Conservation (phyloP, 1,140 invertebrate species). For the Telenomus remus region DNA sequence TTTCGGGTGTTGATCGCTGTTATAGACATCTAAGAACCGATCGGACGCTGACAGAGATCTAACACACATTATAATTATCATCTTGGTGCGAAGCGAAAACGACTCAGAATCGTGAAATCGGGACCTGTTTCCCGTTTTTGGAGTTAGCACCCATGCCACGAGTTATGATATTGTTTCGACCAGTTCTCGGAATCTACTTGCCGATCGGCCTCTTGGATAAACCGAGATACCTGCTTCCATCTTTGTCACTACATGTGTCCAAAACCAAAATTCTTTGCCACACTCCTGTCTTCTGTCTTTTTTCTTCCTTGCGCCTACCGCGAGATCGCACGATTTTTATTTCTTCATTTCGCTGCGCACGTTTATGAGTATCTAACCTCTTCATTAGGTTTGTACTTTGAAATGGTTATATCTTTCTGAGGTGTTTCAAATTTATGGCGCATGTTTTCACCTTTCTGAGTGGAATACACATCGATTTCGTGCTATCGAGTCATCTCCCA, state of each 20-base stretch:
- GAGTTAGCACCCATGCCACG: conserved; percentile 65
- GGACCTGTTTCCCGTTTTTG: conserved; percentile 69
- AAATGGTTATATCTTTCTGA: conserved; percentile 37
- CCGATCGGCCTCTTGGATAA: conserved; percentile 51
- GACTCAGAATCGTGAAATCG: conserved; percentile 65
- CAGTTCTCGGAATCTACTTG: conserved; percentile 73
- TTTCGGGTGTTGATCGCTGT: conserved; percentile 48
- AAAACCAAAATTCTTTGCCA: conserved; percentile 12
- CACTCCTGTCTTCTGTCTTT: conserved; percentile 19
- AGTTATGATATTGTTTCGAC: conserved; percentile 76
- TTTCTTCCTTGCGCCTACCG: conserved; percentile 34
- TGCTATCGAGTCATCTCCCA: conserved; percentile 40
- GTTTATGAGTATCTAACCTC: conserved; percentile 54
- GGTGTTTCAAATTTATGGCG: conserved; percentile 39
- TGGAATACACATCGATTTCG: conserved; percentile 33
- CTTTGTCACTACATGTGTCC: conserved; percentile 44
- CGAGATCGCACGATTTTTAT: conserved; percentile 51
- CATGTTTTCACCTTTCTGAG: conserved; percentile 9
- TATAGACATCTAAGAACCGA: conserved; percentile 65
- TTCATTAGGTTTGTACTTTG: conserved; percentile 47
- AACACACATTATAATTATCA: conserved; percentile 71
- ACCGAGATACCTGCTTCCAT: conserved; percentile 48
- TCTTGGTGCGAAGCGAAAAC: conserved; percentile 44
- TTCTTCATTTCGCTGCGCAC: conserved; percentile 45
- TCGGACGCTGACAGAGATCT: conserved; percentile 62